A percentile compares a stretch with the other conserved stretches of the same genome.
These are phyloP conservation scores for Tenrec ecaudatus DNA, from an alignment of 2,113 vertebrate genomes.

Conservation along the genomic window DNA sequence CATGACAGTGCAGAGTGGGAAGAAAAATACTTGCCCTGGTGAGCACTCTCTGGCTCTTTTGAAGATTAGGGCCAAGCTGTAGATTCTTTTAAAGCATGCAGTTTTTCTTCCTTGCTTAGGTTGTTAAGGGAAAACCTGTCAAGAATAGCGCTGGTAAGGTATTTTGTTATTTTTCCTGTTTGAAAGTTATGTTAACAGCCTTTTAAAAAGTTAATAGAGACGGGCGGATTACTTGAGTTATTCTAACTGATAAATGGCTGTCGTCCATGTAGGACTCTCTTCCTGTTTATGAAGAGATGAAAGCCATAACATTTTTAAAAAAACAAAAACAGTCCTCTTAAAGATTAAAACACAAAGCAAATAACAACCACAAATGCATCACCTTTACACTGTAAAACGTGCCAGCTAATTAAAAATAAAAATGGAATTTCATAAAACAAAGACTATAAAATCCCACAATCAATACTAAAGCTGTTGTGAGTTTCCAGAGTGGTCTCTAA, in stretches of 20 bases:
- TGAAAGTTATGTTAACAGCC: background rate
- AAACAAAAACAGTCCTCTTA: background rate
- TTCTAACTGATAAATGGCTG: background rate
- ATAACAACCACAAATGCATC: background rate
- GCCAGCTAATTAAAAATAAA: no score
- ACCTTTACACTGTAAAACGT: background rate
- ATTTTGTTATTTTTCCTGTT: background rate
- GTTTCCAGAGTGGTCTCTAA: no score
- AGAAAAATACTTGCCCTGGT: background rate
- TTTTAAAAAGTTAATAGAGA: background rate
- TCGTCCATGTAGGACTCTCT: background rate
- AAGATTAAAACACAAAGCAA: background rate
- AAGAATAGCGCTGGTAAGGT: background rate
- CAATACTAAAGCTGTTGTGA: no score
- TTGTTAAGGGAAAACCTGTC: background rate
- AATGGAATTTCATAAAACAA: no score
- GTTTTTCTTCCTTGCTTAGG: background rate
- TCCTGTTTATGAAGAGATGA: background rate
- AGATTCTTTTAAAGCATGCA: conserved; percentile 25
- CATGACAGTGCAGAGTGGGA: background rate
- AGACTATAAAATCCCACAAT: no score
- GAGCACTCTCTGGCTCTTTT: background rate
- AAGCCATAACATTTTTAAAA: background rate
- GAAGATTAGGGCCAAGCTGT: background rate
- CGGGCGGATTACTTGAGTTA: background rate